A percentile compares a stretch with the other conserved stretches of the same genome.
phyloP scores from a whole-genome alignment of 53 echinoderm and acorn worm genomes.

The Arbacia lixula region DNA sequence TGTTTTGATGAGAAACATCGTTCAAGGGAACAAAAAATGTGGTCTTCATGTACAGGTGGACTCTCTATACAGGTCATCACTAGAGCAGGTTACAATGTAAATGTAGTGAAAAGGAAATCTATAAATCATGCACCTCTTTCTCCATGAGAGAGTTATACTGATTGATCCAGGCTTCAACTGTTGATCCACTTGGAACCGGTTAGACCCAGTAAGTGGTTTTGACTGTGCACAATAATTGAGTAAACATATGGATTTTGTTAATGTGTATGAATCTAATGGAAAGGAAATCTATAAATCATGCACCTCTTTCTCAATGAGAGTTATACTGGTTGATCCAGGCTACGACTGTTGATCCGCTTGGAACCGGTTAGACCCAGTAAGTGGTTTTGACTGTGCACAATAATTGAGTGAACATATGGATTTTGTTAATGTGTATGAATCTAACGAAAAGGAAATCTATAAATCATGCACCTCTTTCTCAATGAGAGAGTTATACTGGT shows the following conservation, averaged over 20 bases:
- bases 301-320: constrained; percentile 39
- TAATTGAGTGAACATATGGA: no score
- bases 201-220: constrained; percentile 61
- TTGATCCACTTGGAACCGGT: constrained; percentile 63
- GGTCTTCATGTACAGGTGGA: no score
- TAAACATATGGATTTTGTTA: no score
- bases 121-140: constrained; percentile 41
- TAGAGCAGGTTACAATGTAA: no score
- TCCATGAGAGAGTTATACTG: constrained; percentile 52
- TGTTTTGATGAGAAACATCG: no score
- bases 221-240: constrained; percentile 71
- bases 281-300: no score
- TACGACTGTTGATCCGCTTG: constrained; percentile 67
- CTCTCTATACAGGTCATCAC: no score
- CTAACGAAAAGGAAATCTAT: no score
- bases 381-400: constrained; percentile 71
- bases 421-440: no score
- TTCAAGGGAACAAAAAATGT: no score
- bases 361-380: constrained; percentile 52
- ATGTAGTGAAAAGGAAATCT: no score
- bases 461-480: constrained; percentile 42
- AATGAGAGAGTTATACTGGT: constrained; percentile 40
- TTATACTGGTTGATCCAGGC: constrained; percentile 68
- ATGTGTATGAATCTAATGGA: no score
- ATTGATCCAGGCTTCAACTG: constrained; percentile 68